Conservation (phyloP, 2,113 vertebrate genomes). For the Bothrops jararaca region DNA sequence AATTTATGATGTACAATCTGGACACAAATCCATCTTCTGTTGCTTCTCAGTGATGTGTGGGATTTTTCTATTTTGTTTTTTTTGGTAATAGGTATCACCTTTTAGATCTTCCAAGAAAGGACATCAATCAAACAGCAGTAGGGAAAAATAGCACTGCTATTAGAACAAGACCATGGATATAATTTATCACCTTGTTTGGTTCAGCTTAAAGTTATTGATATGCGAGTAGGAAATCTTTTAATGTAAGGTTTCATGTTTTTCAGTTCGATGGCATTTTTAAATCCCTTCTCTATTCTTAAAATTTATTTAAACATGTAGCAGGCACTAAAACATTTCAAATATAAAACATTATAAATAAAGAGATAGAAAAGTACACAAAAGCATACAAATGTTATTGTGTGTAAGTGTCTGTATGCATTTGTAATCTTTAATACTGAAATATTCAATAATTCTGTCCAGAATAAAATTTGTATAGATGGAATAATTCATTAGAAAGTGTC, state of each 20-base stretch:
- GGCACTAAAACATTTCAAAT: neutral
- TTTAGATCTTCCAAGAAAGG: conserved; percentile 42
- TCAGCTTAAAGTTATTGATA: conserved; percentile 48
- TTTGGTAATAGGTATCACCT: conserved; percentile 40
- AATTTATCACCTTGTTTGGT: conserved; percentile 52
- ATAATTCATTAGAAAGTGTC: neutral
- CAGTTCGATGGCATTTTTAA: conserved; percentile 12
- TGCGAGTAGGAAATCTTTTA: conserved; percentile 39
- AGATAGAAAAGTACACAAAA: neutral
- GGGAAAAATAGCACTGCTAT: conserved; percentile 35
- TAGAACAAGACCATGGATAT: conserved; percentile 28
- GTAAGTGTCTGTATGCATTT: neutral
- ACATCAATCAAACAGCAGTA: conserved; percentile 40
- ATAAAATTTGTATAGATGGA: neutral
- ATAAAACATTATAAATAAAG: neutral
- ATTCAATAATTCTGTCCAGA: neutral
- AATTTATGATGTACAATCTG: conserved; percentile 13
- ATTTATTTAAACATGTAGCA: neutral
- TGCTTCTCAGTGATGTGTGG: conserved; percentile 15
- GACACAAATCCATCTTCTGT: neutral
- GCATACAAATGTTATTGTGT: neutral
- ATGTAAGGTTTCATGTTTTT: conserved; percentile 35
- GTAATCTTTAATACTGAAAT: neutral
- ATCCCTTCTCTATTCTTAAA: neutral
- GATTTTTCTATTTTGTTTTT: neutral